Evolutionary conservation across 2,797 vertebrate species (phyloP).

Genomic region (Pseudotriccus pelzelni): DNA sequence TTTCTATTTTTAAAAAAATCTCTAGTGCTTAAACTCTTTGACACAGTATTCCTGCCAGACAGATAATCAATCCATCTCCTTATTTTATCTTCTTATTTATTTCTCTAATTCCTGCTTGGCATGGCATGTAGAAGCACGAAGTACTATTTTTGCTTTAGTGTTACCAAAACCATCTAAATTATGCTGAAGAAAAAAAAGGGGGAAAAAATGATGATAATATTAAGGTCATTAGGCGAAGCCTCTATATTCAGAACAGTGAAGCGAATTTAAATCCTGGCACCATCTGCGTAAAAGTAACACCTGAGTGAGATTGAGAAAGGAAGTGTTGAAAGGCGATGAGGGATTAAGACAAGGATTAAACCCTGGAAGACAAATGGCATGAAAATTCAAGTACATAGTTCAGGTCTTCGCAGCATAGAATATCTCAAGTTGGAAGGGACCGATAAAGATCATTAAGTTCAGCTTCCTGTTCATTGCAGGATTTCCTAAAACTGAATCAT

Average conservation of each 20-base stretch:
- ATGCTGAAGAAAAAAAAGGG: not conserved
- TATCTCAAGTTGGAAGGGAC: not conserved
- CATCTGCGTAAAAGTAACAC: not conserved
- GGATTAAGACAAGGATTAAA: not conserved
- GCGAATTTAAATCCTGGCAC: not conserved
- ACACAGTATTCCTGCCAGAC: not conserved
- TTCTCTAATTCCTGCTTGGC: not conserved
- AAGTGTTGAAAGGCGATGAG: not conserved
- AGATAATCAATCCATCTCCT: not conserved
- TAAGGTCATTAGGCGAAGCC: not conserved
- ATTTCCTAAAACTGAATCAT: rapidly evolving
- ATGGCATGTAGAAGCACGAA: not conserved
- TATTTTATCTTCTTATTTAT: not conserved
- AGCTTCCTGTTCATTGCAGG: not conserved
- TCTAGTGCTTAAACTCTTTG: not conserved
- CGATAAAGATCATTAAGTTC: not conserved
- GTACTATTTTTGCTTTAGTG: not conserved
- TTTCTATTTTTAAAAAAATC: not conserved
- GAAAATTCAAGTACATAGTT: not conserved
- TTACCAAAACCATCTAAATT: not conserved
- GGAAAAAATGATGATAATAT: not conserved
- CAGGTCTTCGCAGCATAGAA: not conserved
- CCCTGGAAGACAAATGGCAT: not conserved
- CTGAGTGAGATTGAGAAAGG: not conserved
- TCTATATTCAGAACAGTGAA: not conserved